Evolutionary conservation across 2,113 vertebrate species (phyloP), one percentile per base, ranked within the genome.

Genomic region (Steatornis caripensis): DNA sequence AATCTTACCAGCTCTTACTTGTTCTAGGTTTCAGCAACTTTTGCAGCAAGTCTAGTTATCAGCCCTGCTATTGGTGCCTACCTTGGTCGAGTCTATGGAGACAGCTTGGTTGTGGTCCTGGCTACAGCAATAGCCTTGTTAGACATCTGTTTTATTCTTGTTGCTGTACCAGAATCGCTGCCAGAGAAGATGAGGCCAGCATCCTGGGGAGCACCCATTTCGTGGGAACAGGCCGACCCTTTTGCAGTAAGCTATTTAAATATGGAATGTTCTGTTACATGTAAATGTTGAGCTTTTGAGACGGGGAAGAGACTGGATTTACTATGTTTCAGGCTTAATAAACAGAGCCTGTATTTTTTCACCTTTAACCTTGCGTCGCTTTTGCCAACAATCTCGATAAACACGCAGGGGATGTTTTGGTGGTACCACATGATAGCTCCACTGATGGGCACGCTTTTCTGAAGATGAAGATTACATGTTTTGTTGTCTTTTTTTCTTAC

Each of bases 11-110:
- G 66, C 22, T 49, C 21, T 86, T 70, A 3, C 19, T 61, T 71
- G 41, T 94, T 86, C 8, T 46, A 99, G 99, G 99, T 99, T 83
- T 99, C 99, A 7, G 99, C 99, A 79, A 99, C 99, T 3, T 99
- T 99, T 79, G 99, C 99, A 3, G 99, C 98, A 32, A 99, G 99
- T 95, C 96, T 99, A 83, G 99, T 99, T 64, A 99, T 97, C 82
- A 99, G 99, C 93, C 99, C 99, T 34, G 99, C 99, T 15, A 99
- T 99, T 5, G 99, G 99, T 69, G 99, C 99, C 79, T 99, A 99
- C 91, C 98, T 99, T 6, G 98, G 98, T 41, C 98, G 98, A 61
- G 98, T 95, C 9, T 99, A 99, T 0, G 99, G 99, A 32, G 98
- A 99, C 97, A 99, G 98, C 89, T 85, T 99, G 83, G 99, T 99